A percentile compares a stretch with the other conserved stretches of the same genome.
Conservation (phyloP, 2,797 vertebrate genomes). For the Scomberomorus guttatus region DNA sequence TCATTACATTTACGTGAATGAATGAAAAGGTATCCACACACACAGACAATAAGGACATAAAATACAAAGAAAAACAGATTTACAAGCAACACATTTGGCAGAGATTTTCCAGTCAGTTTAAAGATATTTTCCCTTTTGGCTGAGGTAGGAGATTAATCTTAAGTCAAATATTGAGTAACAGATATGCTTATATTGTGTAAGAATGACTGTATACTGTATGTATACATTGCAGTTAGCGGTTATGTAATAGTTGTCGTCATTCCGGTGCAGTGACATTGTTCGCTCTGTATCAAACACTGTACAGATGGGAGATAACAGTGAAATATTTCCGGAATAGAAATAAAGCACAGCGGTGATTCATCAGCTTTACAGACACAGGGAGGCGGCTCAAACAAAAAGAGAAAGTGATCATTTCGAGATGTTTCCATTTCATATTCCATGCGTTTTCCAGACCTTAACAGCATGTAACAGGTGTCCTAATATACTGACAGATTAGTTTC, state of each 20-base stretch:
- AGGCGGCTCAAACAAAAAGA: constrained; percentile 5
- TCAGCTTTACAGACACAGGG: constrained; percentile 13
- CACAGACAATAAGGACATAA: constrained; percentile 1
- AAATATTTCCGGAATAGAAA: constrained; percentile 15
- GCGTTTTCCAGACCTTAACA: not conserved
- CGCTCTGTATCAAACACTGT: not conserved
- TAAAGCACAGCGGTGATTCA: constrained; percentile 72
- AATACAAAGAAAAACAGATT: not conserved
- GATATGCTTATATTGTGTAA: not conserved
- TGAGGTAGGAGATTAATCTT: constrained; percentile 77
- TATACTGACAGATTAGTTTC: not conserved
- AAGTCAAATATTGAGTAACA: constrained; percentile 36
- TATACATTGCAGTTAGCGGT: not conserved
- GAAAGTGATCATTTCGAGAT: not conserved
- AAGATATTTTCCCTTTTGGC: constrained; percentile 70
- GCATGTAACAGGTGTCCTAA: not conserved
- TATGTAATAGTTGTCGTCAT: constrained; percentile 8
- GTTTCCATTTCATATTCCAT: not conserved
- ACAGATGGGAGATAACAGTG: constrained; percentile 16
- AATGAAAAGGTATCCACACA: constrained; percentile 12
- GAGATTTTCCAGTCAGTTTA: constrained; percentile 39
- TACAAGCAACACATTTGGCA: constrained; percentile 17
- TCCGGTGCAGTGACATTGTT: constrained; percentile 17
- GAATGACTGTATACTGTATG: not conserved
- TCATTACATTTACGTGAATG: not conserved